Conservation (phyloP, 1,140 invertebrate genomes). For the Battus philenor region DNA sequence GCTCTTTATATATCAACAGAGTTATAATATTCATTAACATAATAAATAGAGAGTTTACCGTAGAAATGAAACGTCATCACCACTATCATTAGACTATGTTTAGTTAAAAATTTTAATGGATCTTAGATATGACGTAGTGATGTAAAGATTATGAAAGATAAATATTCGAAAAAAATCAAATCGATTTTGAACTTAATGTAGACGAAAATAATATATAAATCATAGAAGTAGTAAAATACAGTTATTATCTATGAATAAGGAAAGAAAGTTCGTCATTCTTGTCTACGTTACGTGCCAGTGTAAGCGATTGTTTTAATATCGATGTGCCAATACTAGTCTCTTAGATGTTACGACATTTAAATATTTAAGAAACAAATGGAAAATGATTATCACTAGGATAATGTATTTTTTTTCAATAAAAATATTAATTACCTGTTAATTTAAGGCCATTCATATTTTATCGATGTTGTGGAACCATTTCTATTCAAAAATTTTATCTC, state of each 20-base stretch:
- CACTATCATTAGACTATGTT: not conserved
- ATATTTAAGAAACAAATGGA: not conserved
- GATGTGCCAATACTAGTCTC: slow-evolving; percentile 1
- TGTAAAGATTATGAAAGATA: too few species aligned
- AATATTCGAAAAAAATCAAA: too few species aligned
- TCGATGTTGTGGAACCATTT: slow-evolving; percentile 12
- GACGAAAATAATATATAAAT: too few species aligned
- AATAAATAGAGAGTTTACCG: too few species aligned
- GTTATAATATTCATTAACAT: too few species aligned
- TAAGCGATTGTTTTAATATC: not conserved
- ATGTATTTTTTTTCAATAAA: slow-evolving; percentile 4
- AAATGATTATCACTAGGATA: slow-evolving; percentile 9
- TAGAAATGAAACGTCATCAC: not conserved
- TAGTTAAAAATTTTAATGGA: not conserved
- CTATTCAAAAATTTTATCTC: slow-evolving; percentile 2
- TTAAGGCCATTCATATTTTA: slow-evolving; percentile 4
- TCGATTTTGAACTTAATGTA: too few species aligned
- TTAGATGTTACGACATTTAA: not conserved
- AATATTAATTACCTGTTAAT: not conserved
- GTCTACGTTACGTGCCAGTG: not conserved
- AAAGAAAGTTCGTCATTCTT: too few species aligned
- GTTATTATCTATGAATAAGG: too few species aligned
- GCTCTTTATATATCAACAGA: too few species aligned
- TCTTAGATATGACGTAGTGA: not conserved
- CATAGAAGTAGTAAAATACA: not conserved